A percentile compares a stretch with the other conserved stretches of the same genome.
phyloP scores from a whole-genome alignment of 1,140 invertebrate species.

The Pachypeltis micranthus region DNA sequence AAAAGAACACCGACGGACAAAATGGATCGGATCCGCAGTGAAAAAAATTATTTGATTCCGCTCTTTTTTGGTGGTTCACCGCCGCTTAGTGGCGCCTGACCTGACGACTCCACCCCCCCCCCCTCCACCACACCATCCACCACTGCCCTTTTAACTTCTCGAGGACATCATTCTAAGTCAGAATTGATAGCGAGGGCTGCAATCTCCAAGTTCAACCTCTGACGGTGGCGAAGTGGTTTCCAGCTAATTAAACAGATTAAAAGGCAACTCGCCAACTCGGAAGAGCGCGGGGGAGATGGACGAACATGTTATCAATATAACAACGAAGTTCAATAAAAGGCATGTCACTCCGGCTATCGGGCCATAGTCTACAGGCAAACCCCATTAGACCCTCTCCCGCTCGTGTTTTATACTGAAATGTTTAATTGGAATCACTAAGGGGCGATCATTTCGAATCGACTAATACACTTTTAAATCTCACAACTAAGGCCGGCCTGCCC shows the following conservation, averaged over 20 bases:
- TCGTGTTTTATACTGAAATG: constrained; percentile 4
- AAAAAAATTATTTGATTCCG: no score
- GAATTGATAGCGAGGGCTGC: no score
- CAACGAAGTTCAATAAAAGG: constrained; percentile 9
- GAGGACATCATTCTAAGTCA: no score
- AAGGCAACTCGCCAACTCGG: neutral
- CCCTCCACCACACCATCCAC: no score
- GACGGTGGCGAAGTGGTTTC: constrained; percentile 7
- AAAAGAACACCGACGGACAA: no score
- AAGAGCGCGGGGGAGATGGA: neutral
- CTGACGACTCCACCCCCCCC: no score
- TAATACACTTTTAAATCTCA: neutral
- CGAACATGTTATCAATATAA: neutral
- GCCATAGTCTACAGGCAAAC: constrained; percentile 1
- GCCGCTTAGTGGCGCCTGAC: no score
- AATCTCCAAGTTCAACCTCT: no score
- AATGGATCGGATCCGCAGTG: no score
- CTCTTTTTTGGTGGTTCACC: no score
- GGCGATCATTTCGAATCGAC: neutral
- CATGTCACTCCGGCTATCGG: neutral
- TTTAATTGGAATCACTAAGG: constrained; percentile 2
- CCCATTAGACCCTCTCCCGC: constrained; percentile 4
- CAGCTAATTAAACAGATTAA: constrained; percentile 8
- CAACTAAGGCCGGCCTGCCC: no score
- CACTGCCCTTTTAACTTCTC: no score